Conservation (phyloP, 1,140 invertebrate genomes). For the Asobara japonica region DNA sequence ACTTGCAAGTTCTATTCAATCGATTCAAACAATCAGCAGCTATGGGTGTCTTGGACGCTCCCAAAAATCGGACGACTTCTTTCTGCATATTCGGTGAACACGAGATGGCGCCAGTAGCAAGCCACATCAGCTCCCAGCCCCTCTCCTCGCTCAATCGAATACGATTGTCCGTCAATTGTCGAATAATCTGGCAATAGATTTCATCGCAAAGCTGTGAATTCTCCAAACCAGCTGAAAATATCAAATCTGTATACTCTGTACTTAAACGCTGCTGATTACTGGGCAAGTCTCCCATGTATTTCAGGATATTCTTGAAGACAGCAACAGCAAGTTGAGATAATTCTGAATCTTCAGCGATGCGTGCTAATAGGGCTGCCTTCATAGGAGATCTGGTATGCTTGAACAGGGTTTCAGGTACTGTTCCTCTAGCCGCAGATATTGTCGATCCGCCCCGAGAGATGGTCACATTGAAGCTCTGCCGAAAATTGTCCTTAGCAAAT, state of each 20-base stretch:
- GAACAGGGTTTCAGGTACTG: slow-evolving; percentile 78
- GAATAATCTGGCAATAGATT: slow-evolving; percentile 94
- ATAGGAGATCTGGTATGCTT: slow-evolving; percentile 85
- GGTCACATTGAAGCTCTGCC: slow-evolving; percentile 61
- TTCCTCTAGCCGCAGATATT: slow-evolving; percentile 71
- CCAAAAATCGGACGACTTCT: slow-evolving; percentile 79
- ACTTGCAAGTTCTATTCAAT: slow-evolving; percentile 81
- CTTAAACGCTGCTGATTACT: slow-evolving; percentile 75
- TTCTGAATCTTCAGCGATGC: slow-evolving; percentile 80
- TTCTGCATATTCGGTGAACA: slow-evolving; percentile 72
- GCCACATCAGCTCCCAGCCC: slow-evolving; percentile 94
- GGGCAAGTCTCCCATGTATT: slow-evolving; percentile 95
- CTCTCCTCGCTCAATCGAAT: slow-evolving; percentile 85
- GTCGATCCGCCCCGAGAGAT: slow-evolving; percentile 35
- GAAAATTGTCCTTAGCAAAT: slow-evolving; percentile 85
- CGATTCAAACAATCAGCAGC: slow-evolving; percentile 85
- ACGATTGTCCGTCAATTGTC: slow-evolving; percentile 90
- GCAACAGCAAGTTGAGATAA: slow-evolving; percentile 78
- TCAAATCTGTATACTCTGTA: slow-evolving; percentile 86
- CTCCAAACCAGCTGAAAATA: slow-evolving; percentile 84
- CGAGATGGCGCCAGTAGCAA: slow-evolving; percentile 86
- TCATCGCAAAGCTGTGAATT: slow-evolving; percentile 87
- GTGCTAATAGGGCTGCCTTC: slow-evolving; percentile 86
- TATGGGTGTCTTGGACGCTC: slow-evolving; percentile 79
- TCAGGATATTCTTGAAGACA: slow-evolving; percentile 85